These are phyloP conservation scores for Podarcis cretensis DNA, from an alignment of 2,113 vertebrate genomes.

Conservation along the genomic window DNA sequence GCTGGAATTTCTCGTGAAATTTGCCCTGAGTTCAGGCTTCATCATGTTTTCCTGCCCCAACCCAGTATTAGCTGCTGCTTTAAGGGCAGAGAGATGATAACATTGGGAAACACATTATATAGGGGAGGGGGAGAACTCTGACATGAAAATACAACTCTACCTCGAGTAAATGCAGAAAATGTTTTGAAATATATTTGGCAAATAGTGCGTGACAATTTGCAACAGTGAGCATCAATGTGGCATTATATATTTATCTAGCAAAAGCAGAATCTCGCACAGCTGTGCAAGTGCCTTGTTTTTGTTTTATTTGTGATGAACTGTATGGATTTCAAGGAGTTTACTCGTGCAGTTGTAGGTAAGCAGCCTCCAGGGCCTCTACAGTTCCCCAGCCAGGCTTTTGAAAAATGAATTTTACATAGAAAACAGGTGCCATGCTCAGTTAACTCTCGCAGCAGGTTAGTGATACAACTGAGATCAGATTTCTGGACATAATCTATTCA, in stretches of 20 bases:
- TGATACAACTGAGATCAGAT: background rate
- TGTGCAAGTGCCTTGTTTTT: background rate
- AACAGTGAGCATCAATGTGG: background rate
- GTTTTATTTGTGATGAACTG: background rate
- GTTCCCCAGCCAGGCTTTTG: background rate
- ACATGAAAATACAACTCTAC: background rate
- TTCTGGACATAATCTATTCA: background rate
- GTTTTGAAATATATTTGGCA: slow-evolving; percentile 11
- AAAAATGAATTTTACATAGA: background rate
- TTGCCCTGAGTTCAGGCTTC: too few species aligned
- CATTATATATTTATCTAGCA: background rate
- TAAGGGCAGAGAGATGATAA: background rate
- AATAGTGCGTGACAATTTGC: background rate
- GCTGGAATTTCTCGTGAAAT: background rate
- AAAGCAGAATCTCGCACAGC: background rate
- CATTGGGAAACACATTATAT: background rate
- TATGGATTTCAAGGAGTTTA: background rate
- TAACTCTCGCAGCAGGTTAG: background rate
- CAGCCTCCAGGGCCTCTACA: background rate
- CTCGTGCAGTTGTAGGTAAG: background rate
- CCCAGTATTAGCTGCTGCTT: background rate
- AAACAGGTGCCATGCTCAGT: background rate
- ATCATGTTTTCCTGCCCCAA: background rate
- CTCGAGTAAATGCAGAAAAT: background rate
- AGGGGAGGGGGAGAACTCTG: background rate